Conservation (phyloP, 37 sponge, comb jelly and placozoan genomes). For the Axinella damicornis region DNA sequence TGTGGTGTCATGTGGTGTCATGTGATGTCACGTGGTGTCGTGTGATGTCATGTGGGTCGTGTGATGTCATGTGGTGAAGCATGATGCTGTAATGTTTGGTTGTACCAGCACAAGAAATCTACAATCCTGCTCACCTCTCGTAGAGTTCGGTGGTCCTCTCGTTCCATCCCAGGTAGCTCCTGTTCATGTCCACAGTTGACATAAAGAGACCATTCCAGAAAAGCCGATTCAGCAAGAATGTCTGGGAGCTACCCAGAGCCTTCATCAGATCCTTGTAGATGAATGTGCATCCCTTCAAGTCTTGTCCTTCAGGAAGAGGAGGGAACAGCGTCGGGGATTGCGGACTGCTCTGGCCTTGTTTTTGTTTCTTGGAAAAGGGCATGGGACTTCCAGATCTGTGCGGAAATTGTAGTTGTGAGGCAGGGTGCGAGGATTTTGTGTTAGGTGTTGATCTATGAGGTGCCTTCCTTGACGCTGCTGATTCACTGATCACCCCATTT, state of each 20-base stretch:
- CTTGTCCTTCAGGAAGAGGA: constrained; percentile 5
- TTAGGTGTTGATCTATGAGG: background rate
- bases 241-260: constrained; percentile 10
- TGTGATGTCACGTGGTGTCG: too few relatives aligned
- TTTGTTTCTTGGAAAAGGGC: too few relatives aligned
- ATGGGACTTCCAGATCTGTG: too few relatives aligned
- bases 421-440: background rate
- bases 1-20: too few relatives aligned
- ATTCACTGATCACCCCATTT: too few relatives aligned
- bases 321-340: background rate
- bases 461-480: too few relatives aligned
- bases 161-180: constrained; percentile 77
- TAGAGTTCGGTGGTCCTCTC: constrained; percentile 72
- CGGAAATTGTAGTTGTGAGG: background rate
- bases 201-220: constrained; percentile 79
- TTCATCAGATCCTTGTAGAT: constrained; percentile 64
- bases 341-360: too few relatives aligned
- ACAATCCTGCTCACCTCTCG: constrained; percentile 60
- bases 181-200: constrained; percentile 37
- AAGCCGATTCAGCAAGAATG: constrained; percentile 27
- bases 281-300: constrained; percentile 6
- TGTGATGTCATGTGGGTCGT: too few relatives aligned
- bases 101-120: too few relatives aligned
- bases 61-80: too few relatives aligned
- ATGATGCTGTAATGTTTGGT: too few relatives aligned